Conservation (phyloP, 1,140 invertebrate genomes). For the Wasmannia auropunctata region DNA sequence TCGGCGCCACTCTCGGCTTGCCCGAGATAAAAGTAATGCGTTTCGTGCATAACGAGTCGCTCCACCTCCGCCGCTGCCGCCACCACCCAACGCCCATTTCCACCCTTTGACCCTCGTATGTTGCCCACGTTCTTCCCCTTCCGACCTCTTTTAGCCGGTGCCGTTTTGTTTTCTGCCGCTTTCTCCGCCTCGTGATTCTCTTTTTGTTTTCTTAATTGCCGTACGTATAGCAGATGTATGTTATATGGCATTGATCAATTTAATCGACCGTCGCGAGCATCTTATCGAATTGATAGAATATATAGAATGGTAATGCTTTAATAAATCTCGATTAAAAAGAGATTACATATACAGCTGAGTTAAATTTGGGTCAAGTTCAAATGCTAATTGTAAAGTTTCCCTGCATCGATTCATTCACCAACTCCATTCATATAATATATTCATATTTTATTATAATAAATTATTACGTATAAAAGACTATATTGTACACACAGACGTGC, state of each 20-base stretch:
- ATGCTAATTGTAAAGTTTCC: neutral
- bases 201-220: constrained; percentile 50
- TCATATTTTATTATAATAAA: neutral
- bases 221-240: constrained; percentile 1
- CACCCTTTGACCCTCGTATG: constrained; percentile 69
- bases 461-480: neutral
- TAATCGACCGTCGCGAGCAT: neutral
- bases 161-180: constrained; percentile 58
- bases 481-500: neutral
- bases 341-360: neutral
- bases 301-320: neutral
- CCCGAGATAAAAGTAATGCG: constrained; percentile 80
- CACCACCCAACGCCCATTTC: constrained; percentile 56
- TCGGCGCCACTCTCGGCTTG: constrained; percentile 78
- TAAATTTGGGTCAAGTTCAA: neutral
- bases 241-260: constrained; percentile 3
- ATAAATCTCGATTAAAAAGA: neutral
- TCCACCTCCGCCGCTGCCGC: constrained; percentile 34
- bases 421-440: neutral
- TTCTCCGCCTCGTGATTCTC: constrained; percentile 63
- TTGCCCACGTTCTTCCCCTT: constrained; percentile 59
- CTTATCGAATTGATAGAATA: neutral
- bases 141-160: constrained; percentile 39
- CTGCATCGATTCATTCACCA: neutral
- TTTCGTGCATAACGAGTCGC: constrained; percentile 79